Conservation (phyloP, 2,113 vertebrate genomes). For the Melospiza melodia region DNA sequence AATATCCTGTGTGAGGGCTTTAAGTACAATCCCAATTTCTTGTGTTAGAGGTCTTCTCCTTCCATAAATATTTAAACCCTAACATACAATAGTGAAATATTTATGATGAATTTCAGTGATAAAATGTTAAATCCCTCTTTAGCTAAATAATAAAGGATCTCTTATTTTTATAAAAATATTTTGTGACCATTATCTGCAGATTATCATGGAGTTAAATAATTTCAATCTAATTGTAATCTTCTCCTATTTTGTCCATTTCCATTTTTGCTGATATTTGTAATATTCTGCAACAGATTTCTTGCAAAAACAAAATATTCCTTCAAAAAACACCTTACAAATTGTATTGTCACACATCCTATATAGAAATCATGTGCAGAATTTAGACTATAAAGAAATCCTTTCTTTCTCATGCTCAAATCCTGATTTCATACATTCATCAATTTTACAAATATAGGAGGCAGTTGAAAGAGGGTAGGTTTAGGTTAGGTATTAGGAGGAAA, state of each 20-base stretch:
- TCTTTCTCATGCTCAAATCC: neutral
- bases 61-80: neutral
- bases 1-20: neutral
- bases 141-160: neutral
- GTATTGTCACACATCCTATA: too few relatives aligned
- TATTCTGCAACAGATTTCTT: neutral
- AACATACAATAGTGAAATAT: neutral
- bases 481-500: neutral
- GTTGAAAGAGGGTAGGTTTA: neutral
- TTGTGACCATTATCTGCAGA: neutral
- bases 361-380: neutral
- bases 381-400: neutral
- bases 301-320: neutral
- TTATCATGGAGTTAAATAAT: neutral
- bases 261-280: neutral
- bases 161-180: neutral
- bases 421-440: neutral
- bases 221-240: neutral
- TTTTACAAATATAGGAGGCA: neutral
- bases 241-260: neutral
- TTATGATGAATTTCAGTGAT: neutral
- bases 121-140: fast-evolving
- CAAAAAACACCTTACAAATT: neutral
- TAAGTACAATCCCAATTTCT: neutral
- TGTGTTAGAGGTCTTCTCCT: neutral